Conservation (phyloP, 2,113 vertebrate species). For the Trichomycterus rosablanca region DNA sequence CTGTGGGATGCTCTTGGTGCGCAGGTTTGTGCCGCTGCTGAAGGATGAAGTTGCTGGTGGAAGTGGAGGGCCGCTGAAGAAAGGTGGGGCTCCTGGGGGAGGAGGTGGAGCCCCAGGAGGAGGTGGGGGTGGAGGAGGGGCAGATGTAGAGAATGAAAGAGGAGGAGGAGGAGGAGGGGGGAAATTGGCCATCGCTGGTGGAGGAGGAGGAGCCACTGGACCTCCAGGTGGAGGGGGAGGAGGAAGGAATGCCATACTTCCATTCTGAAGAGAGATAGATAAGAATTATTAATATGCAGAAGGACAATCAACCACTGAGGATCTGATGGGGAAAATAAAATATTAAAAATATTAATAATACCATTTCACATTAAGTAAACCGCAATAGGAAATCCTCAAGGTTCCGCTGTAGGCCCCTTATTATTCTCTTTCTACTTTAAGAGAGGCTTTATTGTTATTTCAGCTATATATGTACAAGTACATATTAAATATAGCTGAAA, state of each 20-base stretch:
- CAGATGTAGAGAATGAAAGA: conserved; percentile 68
- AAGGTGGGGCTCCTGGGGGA: conserved; percentile 88
- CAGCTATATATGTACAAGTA: too few relatives aligned
- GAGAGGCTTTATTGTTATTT: too few relatives aligned
- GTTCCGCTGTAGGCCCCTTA: too few relatives aligned
- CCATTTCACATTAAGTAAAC: too few relatives aligned
- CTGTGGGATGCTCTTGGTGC: conserved; percentile 85
- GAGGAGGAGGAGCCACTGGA: conserved; percentile 69
- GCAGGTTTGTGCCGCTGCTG: conserved; percentile 61
- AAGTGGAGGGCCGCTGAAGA: conserved; percentile 70
- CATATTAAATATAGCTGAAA: too few relatives aligned
- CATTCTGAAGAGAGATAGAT: conserved; percentile 64
- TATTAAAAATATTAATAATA: too few relatives aligned
- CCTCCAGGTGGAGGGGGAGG: conserved; percentile 76
- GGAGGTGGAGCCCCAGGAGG: conserved; percentile 83
- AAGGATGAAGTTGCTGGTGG: conserved; percentile 64
- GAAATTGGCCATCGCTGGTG: conserved; percentile 64
- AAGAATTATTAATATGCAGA: too few relatives aligned
- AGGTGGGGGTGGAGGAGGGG: conserved; percentile 72
- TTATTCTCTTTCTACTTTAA: too few relatives aligned
- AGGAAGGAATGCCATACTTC: conserved; percentile 51
- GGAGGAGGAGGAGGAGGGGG: conserved; percentile 76
- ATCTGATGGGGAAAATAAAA: too few relatives aligned
- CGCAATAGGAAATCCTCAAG: too few relatives aligned
- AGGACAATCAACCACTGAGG: too few relatives aligned